Percentiles rank a stretch among this genome's conserved stretches.
phyloP scores from a whole-genome alignment of 2,888 invertebrate genomes.

The Lacanobia wlatinum region DNA sequence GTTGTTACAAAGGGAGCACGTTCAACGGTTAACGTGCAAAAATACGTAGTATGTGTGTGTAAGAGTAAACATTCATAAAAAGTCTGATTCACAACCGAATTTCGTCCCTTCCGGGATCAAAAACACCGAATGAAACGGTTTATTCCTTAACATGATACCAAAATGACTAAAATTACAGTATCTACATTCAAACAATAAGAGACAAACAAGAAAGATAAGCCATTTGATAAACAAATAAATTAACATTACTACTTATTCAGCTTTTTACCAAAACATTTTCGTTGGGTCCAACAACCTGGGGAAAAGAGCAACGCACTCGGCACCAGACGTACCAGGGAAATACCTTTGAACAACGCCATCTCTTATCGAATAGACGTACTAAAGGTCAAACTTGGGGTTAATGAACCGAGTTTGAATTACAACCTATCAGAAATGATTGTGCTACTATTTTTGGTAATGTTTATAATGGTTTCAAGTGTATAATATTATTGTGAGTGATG shows the following conservation, averaged over 20 bases:
- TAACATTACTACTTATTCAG: constrained; percentile 51
- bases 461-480: constrained; percentile 48
- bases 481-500: constrained; percentile 36
- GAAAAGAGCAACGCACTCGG: constrained; percentile 80
- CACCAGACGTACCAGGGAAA: constrained; percentile 71
- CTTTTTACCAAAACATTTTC: constrained; percentile 63
- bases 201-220: constrained; percentile 46
- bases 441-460: constrained; percentile 72
- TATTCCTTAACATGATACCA: constrained; percentile 27
- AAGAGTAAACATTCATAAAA: constrained; percentile 29
- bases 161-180: constrained; percentile 36
- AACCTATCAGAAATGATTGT: constrained; percentile 64
- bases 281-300: constrained; percentile 77
- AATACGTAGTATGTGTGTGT: background rate
- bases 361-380: constrained; percentile 68
- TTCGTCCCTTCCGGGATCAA: constrained; percentile 48
- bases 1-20: background rate
- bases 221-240: constrained; percentile 57
- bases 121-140: constrained; percentile 21
- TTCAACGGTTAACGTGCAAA: background rate
- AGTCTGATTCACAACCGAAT: constrained; percentile 22
- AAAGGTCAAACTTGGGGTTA: constrained; percentile 73
- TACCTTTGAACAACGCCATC: constrained; percentile 74
- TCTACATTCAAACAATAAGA: constrained; percentile 39
- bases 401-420: constrained; percentile 69